Percentiles rank a stretch among this genome's conserved stretches.
Evolutionary conservation across 2,113 vertebrate genomes (phyloP).

Genomic region (Nibea albiflora): DNA sequence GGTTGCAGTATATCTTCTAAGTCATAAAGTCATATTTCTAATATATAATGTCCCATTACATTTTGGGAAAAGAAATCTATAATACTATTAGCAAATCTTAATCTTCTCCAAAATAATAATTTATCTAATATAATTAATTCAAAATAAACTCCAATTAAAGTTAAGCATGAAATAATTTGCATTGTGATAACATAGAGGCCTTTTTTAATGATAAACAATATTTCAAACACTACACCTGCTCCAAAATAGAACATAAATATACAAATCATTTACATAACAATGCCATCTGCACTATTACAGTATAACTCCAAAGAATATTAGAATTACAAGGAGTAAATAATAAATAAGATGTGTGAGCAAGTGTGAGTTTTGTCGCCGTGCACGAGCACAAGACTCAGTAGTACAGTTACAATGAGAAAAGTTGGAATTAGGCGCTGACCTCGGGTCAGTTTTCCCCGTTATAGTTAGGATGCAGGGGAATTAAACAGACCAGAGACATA

Average conservation of each 20-base stretch:
- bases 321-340: constrained; percentile 71
- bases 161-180: constrained; percentile 53
- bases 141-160: constrained; percentile 72
- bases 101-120: constrained; percentile 66
- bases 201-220: constrained; percentile 56
- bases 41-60: constrained; percentile 48
- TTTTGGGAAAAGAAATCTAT: constrained; percentile 54
- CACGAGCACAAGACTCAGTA: constrained; percentile 80
- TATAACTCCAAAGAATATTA: constrained; percentile 69
- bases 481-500: constrained; percentile 26
- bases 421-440: constrained; percentile 35
- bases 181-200: constrained; percentile 46
- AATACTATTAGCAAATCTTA: constrained; percentile 56
- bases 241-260: constrained; percentile 73
- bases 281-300: constrained; percentile 57
- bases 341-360: constrained; percentile 75
- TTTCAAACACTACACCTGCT: constrained; percentile 59
- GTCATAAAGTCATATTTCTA: constrained; percentile 63
- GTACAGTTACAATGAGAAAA: constrained; percentile 74
- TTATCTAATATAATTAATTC: constrained; percentile 61
- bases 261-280: constrained; percentile 71
- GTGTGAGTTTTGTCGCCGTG: constrained; percentile 58
- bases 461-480: constrained; percentile 12
- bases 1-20: constrained; percentile 67
- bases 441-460: constrained; percentile 28